Base-by-base conservation (phyloP, 2,797 vertebrate genomes). In the Cyprinella venusta region DNA sequence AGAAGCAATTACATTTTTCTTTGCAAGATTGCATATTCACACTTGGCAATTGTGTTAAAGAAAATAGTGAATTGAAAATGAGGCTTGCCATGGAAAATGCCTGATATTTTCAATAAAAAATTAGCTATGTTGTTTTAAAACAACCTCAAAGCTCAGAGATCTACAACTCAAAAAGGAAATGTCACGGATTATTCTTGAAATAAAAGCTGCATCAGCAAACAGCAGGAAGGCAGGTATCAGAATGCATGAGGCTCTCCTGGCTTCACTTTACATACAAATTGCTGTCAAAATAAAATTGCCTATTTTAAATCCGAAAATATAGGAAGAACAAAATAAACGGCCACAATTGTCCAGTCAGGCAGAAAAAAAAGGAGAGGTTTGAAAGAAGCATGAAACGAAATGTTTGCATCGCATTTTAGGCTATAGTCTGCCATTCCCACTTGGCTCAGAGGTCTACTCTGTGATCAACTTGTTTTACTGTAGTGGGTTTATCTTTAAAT, bases 211-310 rank as follows among this genome's bases (percentile, higher is more conserved):
- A 88, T 94, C 92, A 94, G 93, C 93, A 93, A 91, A 92, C 88
- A 87, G 84, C 89, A 90, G 86, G 90, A 89, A 90, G 84, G 84
- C 87, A 89, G 87, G 90, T 89, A 89, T 90, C 85, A 85, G 83
- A 86, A 90, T 89, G 90, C 91, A 89, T 88, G 84, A 69, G 52
- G 26, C 79, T 79, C 63, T 79, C 69, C 52, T 77, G 30, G 77
- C 79, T 90, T 81, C 89, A 92, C 91, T 95, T 94, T 94, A 92
- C 92, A 94, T 94, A 93, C 92, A 95, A 94, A 94, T 94, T 94
- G 91, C 94, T 94, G 94, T 95, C 93, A 94, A 94, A 94, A 93
- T 88, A 92, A 92, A 93, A 94, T 93, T 91, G 91, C 90, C 88
- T 93, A 86, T 90, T 94, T 92, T 92, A 90, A 94, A 93, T 93